Conservation (phyloP, 35 echinoderm and acorn worm species). For the Heliocidaris tuberculata region DNA sequence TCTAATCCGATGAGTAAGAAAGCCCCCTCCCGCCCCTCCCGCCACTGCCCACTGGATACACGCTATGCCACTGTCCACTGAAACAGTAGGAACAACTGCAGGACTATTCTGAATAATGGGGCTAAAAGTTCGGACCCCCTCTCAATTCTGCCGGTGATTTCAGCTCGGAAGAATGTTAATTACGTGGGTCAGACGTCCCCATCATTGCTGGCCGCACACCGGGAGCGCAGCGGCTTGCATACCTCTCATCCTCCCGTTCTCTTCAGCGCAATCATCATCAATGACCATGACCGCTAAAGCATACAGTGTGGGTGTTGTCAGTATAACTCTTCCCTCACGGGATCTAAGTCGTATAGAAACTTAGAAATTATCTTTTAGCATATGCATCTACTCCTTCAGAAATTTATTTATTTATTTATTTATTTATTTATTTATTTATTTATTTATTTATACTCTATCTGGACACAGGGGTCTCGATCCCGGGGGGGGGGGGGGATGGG, state of each 20-base stretch:
- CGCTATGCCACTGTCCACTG: neutral
- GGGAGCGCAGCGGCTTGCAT: neutral
- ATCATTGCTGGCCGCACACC: neutral
- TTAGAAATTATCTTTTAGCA: neutral
- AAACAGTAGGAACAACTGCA: neutral
- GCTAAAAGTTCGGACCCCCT: neutral
- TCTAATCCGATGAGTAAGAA: neutral
- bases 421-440: no score
- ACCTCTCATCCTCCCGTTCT: neutral
- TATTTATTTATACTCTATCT: no score
- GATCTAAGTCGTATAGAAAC: neutral
- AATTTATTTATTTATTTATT: no score
- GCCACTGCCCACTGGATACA: neutral
- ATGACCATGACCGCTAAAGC: constrained; percentile 28
- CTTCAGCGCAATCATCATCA: neutral
- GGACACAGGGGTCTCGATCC: neutral
- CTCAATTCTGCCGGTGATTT: neutral
- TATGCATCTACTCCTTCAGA: neutral
- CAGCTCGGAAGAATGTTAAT: constrained; percentile 22
- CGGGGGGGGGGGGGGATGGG: neutral
- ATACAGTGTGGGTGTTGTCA: neutral
- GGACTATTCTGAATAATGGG: neutral
- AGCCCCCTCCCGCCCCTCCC: neutral
- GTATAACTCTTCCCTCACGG: neutral
- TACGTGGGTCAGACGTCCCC: neutral